Evolutionary conservation across 2,797 vertebrate genomes (phyloP).

Genomic region (Toxotes lorentzi): DNA sequence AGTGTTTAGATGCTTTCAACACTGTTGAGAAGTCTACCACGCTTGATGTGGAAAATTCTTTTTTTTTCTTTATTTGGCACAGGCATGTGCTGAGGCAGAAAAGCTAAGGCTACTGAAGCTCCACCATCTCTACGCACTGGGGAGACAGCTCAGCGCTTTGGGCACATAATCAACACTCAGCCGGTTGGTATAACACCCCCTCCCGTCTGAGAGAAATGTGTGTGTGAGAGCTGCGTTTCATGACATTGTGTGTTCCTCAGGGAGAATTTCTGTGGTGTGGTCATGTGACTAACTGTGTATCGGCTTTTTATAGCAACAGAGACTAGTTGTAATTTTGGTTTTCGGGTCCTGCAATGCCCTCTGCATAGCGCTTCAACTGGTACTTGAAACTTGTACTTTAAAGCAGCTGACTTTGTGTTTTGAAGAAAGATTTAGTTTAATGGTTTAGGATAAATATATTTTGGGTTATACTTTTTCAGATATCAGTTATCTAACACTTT

Average conservation of each 20-base stretch:
- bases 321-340: conserved; percentile 22
- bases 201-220: conserved; percentile 30
- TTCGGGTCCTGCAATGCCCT: background rate
- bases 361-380: background rate
- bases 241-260: conserved; percentile 50
- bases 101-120: conserved; percentile 38
- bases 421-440: conserved; percentile 5
- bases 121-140: conserved; percentile 26
- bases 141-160: conserved; percentile 62
- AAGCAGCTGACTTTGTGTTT: background rate
- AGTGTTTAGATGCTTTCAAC: conserved; percentile 48
- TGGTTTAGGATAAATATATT: background rate
- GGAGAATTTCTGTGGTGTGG: conserved; percentile 46
- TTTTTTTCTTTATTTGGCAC: conserved; percentile 24
- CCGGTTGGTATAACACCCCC: conserved; percentile 41
- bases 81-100: conserved; percentile 41
- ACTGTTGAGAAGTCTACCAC: conserved; percentile 29
- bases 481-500: background rate
- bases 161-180: conserved; percentile 60
- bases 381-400: background rate
- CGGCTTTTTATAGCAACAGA: conserved; percentile 49
- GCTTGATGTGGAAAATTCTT: conserved; percentile 45
- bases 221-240: conserved; percentile 50
- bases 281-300: conserved; percentile 30
- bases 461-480: background rate